Percentiles rank a stretch among this genome's conserved stretches.
These are phyloP conservation scores for Catharus fuscescens DNA, from an alignment of 2,113 vertebrate genomes.

Conservation along the genomic window DNA sequence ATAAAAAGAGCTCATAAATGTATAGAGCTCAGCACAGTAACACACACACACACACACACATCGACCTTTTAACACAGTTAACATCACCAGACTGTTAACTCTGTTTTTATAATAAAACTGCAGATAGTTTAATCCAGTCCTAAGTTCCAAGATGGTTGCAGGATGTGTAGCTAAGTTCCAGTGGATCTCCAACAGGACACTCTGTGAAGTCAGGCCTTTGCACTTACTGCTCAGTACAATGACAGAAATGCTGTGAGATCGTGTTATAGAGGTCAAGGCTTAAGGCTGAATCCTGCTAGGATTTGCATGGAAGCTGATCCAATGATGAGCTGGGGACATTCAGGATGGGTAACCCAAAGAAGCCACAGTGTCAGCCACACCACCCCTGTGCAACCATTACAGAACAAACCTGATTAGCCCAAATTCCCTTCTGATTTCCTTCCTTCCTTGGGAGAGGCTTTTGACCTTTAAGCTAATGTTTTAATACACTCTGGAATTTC, in stretches of 20 bases:
- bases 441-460: neutral
- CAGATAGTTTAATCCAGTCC: neutral
- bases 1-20: constrained; percentile 60
- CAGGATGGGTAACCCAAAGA: neutral
- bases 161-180: neutral
- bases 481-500: neutral
- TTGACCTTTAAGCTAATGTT: neutral
- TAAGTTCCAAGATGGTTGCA: neutral
- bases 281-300: neutral
- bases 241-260: neutral
- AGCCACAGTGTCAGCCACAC: neutral
- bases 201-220: neutral
- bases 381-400: neutral
- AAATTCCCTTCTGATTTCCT: neutral
- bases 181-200: neutral
- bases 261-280: neutral
- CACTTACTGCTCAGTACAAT: neutral
- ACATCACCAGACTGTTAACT: neutral
- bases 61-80: neutral
- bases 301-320: neutral
- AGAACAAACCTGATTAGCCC: neutral
- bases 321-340: neutral
- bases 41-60: neutral
- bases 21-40: neutral
- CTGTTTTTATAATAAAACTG: neutral